Base-by-base conservation (phyloP, 2,113 vertebrate species). In the Muntiacus muntjak region DNA sequence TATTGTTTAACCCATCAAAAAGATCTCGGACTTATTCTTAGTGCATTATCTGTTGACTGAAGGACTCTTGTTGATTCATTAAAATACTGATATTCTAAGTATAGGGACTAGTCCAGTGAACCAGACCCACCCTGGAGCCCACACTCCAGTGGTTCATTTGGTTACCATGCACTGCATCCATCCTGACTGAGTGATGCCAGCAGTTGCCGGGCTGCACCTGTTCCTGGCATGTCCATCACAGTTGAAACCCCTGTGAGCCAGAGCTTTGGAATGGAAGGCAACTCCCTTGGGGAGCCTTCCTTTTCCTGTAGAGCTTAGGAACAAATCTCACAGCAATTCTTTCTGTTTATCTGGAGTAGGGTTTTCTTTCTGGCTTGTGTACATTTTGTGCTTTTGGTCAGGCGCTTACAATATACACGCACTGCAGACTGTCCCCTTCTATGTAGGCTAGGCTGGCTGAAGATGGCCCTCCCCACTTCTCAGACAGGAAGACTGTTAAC, bases 121-220 rank as follows among this genome's bases (percentile, higher is more conserved):
- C 36, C 60, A 78, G 54, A 67, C 92, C 83, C 5, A 1, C 43
- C 6, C 52, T 79, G 76, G 78, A 96, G 62, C 43, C 76, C 55
- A 40, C 92, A 87, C 54, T 54, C 60, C 50, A 64, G 76, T 67
- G 55, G n/a, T 74, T 85, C 47, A 33, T 50, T 19, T 94, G 92
- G 43, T 91, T 93, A 30, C 87, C 89, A 1, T 36, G 30, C 25
- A 19, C 64, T 2, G 0, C 90, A 64, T 83, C 64, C 54, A 25
- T 62, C 79, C 86, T 87, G 43, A 55, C 62, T 28, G 83, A 95
- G 71, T 74, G 60, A 83, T 79, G 60, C 64, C 82, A 50, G 81
- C 92, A 81, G 81, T 62, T 97, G 85, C 64, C 14, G 15, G n/a
- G 52, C 54, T 78, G 86, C 96, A 97, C 93, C 97, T 98, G 98